Evolutionary conservation across 2,797 vertebrate species (phyloP).

Genomic region (Sardinella longiceps): DNA sequence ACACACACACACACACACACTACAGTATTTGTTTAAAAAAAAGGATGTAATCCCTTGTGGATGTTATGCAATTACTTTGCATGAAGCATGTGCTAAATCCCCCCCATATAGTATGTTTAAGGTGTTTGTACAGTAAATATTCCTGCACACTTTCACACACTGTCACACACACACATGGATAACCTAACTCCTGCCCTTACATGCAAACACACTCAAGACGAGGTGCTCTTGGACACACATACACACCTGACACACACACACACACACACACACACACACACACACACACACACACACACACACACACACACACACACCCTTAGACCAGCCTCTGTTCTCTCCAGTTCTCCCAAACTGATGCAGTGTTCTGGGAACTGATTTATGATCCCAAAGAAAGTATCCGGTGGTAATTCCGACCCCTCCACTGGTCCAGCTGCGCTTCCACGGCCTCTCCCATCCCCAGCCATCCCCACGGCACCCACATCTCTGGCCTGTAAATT

Average conservation of each 20-base stretch:
- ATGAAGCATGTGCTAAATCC: too few relatives aligned
- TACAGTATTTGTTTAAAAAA: not conserved
- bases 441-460: not conserved
- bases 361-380: not conserved
- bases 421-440: not conserved
- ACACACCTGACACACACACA: too few relatives aligned
- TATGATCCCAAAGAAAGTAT: not conserved
- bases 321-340: not conserved
- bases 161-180: too few relatives aligned
- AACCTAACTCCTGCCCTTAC: too few relatives aligned
- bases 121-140: too few relatives aligned
- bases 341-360: not conserved
- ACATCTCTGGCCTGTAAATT: not conserved
- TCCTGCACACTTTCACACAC: not conserved
- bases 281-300: not conserved
- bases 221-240: not conserved
- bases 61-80: too few relatives aligned
- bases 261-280: not conserved
- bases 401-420: not conserved
- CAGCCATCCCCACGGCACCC: not conserved
- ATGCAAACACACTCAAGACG: too few relatives aligned
- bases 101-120: too few relatives aligned
- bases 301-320: not conserved
- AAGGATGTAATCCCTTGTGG: too few relatives aligned
- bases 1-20: not conserved